Evolutionary conservation across 2,113 vertebrate genomes (phyloP), one percentile per base, ranked within the genome.

Genomic region (Zosterops pallidus): DNA sequence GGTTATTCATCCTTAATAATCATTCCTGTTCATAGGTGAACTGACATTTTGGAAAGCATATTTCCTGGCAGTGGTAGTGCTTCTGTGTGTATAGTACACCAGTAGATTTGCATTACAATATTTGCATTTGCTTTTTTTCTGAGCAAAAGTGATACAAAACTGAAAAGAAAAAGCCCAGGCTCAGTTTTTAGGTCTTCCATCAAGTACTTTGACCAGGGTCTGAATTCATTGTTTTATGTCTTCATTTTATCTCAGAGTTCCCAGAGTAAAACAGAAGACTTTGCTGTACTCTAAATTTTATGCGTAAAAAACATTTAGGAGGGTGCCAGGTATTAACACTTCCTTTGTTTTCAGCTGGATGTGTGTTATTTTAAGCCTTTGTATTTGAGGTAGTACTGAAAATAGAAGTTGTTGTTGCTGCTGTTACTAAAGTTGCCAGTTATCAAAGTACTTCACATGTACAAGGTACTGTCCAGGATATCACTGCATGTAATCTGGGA

Each of bases 321-420:
- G 55, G 42, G 47, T 6, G 23, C 25, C 55, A 92, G 65, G 7
- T 87, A 91, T 87, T 87, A 89, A 70, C 14, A 50, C n/a, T 91
- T 91, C 67, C 59, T 82, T 89, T 72, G 64, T 95, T 91, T 90
- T 92, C 64, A 77, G 29, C 71, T 80, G 35, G 53, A 57, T 21
- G 14, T 69, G 47, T 93, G 76, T 67, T 90, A 93, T 91, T 95
- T 91, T 92, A 70, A 93, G 79, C 41, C 68, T 86, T 83, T 81
- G 17, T 17, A 7, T 57, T 95, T 84, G 47, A 71, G 28, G 15
- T 89, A 62, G 67, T 65, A 50, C 71, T 86, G 79, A 86, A 91
- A 95, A 88, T 83, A 76, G 75, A 78, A 88, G 59, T 50, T 76
- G 62, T 42, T 72, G 11, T 22, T 89, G 21, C 49, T 78, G 41